phyloP scores from a whole-genome alignment of 2,888 invertebrate genomes.

The Nomada flava region DNA sequence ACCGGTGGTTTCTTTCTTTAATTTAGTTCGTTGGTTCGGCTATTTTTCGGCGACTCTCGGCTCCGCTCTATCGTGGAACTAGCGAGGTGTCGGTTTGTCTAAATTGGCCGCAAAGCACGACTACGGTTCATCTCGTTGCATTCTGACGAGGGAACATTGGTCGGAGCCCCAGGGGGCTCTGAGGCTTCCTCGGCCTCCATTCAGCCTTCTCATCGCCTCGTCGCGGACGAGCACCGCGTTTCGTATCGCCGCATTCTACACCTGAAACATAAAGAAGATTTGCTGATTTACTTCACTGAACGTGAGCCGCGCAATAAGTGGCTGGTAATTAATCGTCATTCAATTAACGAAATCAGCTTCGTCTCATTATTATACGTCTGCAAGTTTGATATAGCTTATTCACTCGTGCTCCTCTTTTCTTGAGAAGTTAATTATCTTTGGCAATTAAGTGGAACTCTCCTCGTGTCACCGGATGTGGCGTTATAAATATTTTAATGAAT shows the following conservation, averaged over 20 bases:
- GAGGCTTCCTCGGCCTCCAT: slow-evolving; percentile 83
- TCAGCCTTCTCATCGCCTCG: slow-evolving; percentile 81
- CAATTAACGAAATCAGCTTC: too few relatives aligned
- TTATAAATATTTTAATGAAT: neutral
- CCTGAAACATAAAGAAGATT: slow-evolving; percentile 64
- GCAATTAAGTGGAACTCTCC: too few relatives aligned
- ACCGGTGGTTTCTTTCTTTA: neutral
- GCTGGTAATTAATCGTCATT: too few relatives aligned
- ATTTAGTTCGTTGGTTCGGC: slow-evolving; percentile 4
- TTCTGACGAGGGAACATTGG: slow-evolving; percentile 73
- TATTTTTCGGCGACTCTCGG: neutral
- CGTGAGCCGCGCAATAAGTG: too few relatives aligned
- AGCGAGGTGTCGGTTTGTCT: slow-evolving; percentile 18
- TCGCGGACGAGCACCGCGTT: slow-evolving; percentile 69
- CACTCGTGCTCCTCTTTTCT: too few relatives aligned
- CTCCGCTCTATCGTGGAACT: neutral
- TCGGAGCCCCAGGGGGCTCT: slow-evolving; percentile 83
- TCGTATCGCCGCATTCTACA: slow-evolving; percentile 74
- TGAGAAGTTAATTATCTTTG: too few relatives aligned
- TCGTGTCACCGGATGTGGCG: too few relatives aligned
- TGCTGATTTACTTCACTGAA: slow-evolving; percentile 33
- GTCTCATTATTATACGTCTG: too few relatives aligned
- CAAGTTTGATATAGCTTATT: too few relatives aligned
- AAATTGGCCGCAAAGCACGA: slow-evolving; percentile 48
- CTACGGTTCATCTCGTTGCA: slow-evolving; percentile 62